Percentiles rank a stretch among this genome's conserved stretches.
phyloP scores from a whole-genome alignment of 2,888 invertebrate species.

The Sthenelais limicola region DNA sequence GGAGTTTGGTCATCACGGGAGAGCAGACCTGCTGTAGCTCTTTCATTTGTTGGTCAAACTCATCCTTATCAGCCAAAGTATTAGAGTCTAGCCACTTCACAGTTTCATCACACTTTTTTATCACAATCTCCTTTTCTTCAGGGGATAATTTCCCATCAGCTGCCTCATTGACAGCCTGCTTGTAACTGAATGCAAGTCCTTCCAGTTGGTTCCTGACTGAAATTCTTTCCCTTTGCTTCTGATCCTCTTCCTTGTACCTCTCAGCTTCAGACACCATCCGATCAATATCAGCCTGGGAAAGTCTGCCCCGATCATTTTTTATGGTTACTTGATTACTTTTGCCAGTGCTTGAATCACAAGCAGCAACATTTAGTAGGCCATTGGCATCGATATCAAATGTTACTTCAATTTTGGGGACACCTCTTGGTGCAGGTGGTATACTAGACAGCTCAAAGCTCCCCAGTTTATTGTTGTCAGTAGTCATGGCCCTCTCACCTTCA shows the following conservation, averaged over 20 bases:
- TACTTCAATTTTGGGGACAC: slow-evolving; percentile 74
- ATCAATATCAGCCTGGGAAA: slow-evolving; percentile 88
- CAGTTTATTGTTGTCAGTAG: slow-evolving; percentile 86
- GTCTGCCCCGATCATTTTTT: slow-evolving; percentile 84
- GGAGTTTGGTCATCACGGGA: slow-evolving; percentile 81
- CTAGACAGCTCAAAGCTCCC: slow-evolving; percentile 64
- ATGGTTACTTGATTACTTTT: slow-evolving; percentile 86
- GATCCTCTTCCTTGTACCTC: slow-evolving; percentile 62
- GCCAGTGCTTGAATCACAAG: slow-evolving; percentile 81
- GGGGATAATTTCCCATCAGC: slow-evolving; percentile 74
- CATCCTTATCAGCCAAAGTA: slow-evolving; percentile 83
- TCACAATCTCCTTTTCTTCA: slow-evolving; percentile 80
- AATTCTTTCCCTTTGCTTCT: slow-evolving; percentile 60
- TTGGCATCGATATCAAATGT: slow-evolving; percentile 91
- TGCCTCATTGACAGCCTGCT: slow-evolving; percentile 76
- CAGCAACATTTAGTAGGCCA: slow-evolving; percentile 77
- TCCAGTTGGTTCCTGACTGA: slow-evolving; percentile 63
- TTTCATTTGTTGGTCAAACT: slow-evolving; percentile 83
- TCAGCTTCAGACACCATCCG: slow-evolving; percentile 75
- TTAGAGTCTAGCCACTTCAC: slow-evolving; percentile 87
- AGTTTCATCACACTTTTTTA: slow-evolving; percentile 76
- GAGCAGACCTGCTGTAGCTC: slow-evolving; percentile 83
- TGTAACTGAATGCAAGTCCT: slow-evolving; percentile 68
- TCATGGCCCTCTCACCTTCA: slow-evolving; percentile 95
- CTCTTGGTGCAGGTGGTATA: slow-evolving; percentile 67